Evolutionary conservation across 2,797 vertebrate species (phyloP), one percentile per base, ranked within the genome.

Genomic region (Selene dorsalis): DNA sequence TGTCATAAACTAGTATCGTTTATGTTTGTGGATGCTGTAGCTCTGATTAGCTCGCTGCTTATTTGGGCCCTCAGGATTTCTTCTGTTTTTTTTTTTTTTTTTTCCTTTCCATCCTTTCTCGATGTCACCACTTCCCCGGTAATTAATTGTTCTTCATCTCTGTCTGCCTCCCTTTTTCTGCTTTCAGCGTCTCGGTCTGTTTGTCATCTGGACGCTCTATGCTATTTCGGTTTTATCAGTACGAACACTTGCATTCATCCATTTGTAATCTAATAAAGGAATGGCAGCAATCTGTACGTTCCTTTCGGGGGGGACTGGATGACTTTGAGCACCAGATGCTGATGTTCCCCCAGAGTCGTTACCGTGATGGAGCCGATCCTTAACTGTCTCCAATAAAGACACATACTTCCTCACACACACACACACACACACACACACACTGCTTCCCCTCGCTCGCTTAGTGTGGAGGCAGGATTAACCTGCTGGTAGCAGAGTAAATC

Each of bases 311-410:
- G 89, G 87, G 83, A 87, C 82, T 87, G 87, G 84, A 89, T 91
- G 91, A 93, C 90, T 92, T 93, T 94, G 91, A 93, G 88, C 88
- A 90, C 92, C 93, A 92, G 93, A 92, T 93, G 92, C 89, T 91
- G 91, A 92, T 90, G 88, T 89, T 86, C 81, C 89, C 88, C 91
- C 65, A 80, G 84, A 92, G 91, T 90, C 85, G 72, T 91, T 91
- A 89, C 81, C 8, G 57, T 85, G 90, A 91, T 89, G 71, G 84
- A 91, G 88, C 72, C 83, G 58, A 92, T 90, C 87, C 82, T 92
- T 92, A 91, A 92, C 90, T 89, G 90, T 90, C 93, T 87, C 80
- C 87, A 80, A 84, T 91, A 84, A 89, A 91, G 84, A 82, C 75
- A 61, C 87, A 70, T 76, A 53, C 58, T 32, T 53, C 69, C 66